Evolutionary conservation across 2,797 vertebrate species (phyloP).

Genomic region (Mus minutoides): DNA sequence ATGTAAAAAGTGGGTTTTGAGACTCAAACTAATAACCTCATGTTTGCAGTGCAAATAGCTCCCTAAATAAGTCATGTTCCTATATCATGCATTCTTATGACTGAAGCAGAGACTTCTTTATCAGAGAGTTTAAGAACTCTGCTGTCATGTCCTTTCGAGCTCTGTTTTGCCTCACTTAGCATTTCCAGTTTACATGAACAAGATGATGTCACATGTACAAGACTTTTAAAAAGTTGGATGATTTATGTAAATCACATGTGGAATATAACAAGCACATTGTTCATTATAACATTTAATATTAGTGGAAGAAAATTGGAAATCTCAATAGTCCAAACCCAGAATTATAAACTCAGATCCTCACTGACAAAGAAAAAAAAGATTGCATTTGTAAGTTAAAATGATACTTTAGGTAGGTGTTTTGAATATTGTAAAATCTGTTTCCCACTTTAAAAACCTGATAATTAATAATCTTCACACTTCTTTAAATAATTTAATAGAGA

Average conservation of each 20-base stretch:
- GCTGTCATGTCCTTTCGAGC: neutral
- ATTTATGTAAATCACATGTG: neutral
- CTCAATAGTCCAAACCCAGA: neutral
- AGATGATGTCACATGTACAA: neutral
- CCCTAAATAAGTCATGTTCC: neutral
- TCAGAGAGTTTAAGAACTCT: neutral
- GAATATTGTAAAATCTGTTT: constrained; percentile 24
- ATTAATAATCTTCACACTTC: constrained; percentile 69
- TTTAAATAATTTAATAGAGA: constrained; percentile 61
- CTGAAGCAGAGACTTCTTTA: neutral
- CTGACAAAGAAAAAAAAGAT: neutral
- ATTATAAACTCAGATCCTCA: neutral
- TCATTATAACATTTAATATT: neutral
- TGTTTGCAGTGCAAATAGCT: neutral
- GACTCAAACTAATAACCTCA: neutral
- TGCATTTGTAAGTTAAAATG: neutral
- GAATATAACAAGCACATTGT: neutral
- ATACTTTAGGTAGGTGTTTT: neutral
- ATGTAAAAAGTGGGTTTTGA: neutral
- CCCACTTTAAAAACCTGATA: constrained; percentile 53
- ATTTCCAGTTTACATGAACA: neutral
- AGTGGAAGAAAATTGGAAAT: neutral
- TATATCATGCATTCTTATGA: neutral
- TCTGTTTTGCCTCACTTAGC: neutral
- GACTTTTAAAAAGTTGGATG: neutral